Base-by-base conservation (phyloP, 2,113 vertebrate genomes). In the Heterocephalus glaber region DNA sequence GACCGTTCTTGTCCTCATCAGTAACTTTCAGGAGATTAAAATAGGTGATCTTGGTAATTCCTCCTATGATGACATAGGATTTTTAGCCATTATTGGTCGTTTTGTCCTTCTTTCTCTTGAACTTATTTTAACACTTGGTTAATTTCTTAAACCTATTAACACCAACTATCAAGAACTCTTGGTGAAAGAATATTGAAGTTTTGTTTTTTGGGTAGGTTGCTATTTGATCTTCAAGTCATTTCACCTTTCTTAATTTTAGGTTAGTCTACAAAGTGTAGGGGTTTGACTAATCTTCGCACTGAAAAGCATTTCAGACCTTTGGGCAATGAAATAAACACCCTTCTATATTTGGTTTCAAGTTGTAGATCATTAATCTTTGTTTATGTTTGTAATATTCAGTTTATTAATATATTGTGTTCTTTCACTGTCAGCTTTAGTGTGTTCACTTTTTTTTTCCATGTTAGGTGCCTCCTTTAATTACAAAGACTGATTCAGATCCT, bases 381-480 rank as follows among this genome's bases (percentile, higher is more conserved):
- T 83, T 91, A 58, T 33, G n/a, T n/a, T n/a, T n/a, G n/a, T n/a
- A n/a, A n/a, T n/a, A n/a, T n/a, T 87, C 3, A 0, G 58, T 96
- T 86, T 92, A 41, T 35, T 52, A 35, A 33, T 52, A 54, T 54
- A 10, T 35, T 79, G 20, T 82, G 16, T 94, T 89, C 52, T 97
- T 97, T 92, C 5, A 3, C 7, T 91, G 2, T 63, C 33, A 86
- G 44, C 49, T 54, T 70, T 44, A 28, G 3, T 72, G 5, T 86
- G 41, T 89, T 95, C 54, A 94, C 79, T 92, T 95, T 79, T 5
- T 47, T 74, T 76, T 84, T 92, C 81, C 87, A 8, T 76, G 92
- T 70, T 97, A 99, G 99, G 99, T 99, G 96, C 99, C 99, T 80
- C 99, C 99, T 89, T 98, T 99, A 92, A 99, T 99, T 86, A 99